A percentile compares a stretch with the other conserved stretches of the same genome.
phyloP scores from a whole-genome alignment of 2,888 invertebrate species.

The Sussaba pulchella region DNA sequence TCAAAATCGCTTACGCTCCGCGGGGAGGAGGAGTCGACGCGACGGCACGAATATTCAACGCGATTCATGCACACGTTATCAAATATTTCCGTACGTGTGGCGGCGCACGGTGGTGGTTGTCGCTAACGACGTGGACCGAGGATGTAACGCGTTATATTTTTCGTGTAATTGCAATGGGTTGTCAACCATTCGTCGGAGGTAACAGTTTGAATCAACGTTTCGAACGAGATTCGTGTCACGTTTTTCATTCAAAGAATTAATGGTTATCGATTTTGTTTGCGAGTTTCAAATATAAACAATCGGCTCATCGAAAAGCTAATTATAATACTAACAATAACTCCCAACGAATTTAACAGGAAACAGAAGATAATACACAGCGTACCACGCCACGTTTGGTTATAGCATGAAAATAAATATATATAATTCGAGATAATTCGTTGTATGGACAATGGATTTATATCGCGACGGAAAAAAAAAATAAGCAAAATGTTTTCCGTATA shows the following conservation, averaged over 20 bases:
- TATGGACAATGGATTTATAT: no score
- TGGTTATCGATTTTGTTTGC: neutral
- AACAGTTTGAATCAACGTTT: neutral
- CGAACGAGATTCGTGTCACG: neutral
- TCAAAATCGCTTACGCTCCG: slow-evolving; percentile 45
- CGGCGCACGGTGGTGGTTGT: slow-evolving; percentile 42
- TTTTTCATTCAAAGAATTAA: slow-evolving; percentile 8
- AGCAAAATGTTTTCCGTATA: neutral
- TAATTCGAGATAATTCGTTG: no score
- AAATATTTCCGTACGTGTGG: slow-evolving; percentile 3
- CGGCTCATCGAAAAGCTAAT: no score
- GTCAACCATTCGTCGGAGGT: slow-evolving; percentile 53
- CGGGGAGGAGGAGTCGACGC: slow-evolving; percentile 2
- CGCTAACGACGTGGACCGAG: slow-evolving; percentile 34
- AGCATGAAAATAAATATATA: no score
- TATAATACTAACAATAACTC: no score
- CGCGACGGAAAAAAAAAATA: neutral
- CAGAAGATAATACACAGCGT: no score
- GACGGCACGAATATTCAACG: slow-evolving; percentile 14
- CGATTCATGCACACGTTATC: neutral
- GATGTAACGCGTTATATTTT: slow-evolving; percentile 47
- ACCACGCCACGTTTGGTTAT: no score
- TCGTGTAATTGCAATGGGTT: slow-evolving; percentile 56
- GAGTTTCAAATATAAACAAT: neutral
- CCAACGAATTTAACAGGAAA: no score